These are phyloP conservation scores for Apeira syringaria DNA, from an alignment of 2,888 invertebrate species.

Conservation along the genomic window DNA sequence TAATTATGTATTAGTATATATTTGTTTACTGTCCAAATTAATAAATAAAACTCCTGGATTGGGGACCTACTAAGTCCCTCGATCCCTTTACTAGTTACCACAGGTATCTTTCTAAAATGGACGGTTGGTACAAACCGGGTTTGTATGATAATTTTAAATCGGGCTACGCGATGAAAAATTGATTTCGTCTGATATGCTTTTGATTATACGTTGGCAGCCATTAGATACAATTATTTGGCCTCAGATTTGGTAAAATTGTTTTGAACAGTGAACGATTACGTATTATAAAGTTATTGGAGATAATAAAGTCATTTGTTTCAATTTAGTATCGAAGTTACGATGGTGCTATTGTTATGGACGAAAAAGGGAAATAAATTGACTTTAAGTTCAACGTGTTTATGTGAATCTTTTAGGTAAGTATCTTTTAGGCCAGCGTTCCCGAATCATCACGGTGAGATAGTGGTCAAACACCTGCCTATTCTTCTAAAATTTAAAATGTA, in stretches of 20 bases:
- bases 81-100: too few species aligned
- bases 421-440: too few species aligned
- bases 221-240: constrained; percentile 75
- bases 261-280: constrained; percentile 44
- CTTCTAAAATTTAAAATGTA: too few species aligned
- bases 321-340: constrained; percentile 12
- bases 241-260: constrained; percentile 47
- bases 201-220: constrained; percentile 74
- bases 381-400: too few species aligned
- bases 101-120: constrained; percentile 44
- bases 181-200: constrained; percentile 78
- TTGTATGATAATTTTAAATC: constrained; percentile 79
- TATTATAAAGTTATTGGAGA: constrained; percentile 28
- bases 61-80: too few species aligned
- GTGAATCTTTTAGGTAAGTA: too few species aligned
- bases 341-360: background rate
- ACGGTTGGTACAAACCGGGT: constrained; percentile 40
- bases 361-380: too few species aligned
- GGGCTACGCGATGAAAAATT: constrained; percentile 74
- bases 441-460: too few species aligned
- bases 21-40: too few species aligned
- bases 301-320: constrained; percentile 33
- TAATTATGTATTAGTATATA: too few species aligned
- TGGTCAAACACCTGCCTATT: too few species aligned
- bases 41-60: too few species aligned